Evolutionary conservation across 2,888 invertebrate species (phyloP).

Genomic region (Onchidella celtica): DNA sequence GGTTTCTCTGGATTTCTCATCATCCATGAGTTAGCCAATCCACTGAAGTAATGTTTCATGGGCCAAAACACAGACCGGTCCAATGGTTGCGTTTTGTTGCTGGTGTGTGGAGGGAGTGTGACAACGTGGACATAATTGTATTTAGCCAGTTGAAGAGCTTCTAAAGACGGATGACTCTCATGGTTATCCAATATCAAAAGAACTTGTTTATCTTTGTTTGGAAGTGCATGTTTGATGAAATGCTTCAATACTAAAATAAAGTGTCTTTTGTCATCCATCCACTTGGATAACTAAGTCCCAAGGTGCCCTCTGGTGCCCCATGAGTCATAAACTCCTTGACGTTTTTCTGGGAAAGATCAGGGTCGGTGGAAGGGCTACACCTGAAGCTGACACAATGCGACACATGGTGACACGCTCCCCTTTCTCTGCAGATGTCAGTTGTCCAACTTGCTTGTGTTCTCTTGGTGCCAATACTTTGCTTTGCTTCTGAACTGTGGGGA

Average conservation of each 20-base stretch:
- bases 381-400: conserved; percentile 45
- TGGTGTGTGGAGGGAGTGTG: conserved; percentile 45
- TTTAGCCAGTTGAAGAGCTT: background rate
- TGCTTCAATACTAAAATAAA: conserved; percentile 37
- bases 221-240: conserved; percentile 28
- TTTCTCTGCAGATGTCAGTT: conserved; percentile 44
- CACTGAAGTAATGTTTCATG: conserved; percentile 42
- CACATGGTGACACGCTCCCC: conserved; percentile 41
- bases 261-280: conserved; percentile 48
- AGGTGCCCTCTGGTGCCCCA: conserved; percentile 40
- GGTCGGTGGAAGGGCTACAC: conserved; percentile 38
- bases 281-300: conserved; percentile 33
- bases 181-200: conserved; percentile 17
- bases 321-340: conserved; percentile 21
- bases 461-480: conserved; percentile 21
- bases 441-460: conserved; percentile 44
- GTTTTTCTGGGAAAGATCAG: conserved; percentile 47
- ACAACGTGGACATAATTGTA: conserved; percentile 7
- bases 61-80: conserved; percentile 43
- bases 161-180: conserved; percentile 7
- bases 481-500: conserved; percentile 35
- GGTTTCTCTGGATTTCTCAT: conserved; percentile 35
- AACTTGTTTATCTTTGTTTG: conserved; percentile 34
- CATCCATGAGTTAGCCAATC: conserved; percentile 39
- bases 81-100: conserved; percentile 47